phyloP scores from a whole-genome alignment of 2,113 vertebrate species.

The Upupa epops region DNA sequence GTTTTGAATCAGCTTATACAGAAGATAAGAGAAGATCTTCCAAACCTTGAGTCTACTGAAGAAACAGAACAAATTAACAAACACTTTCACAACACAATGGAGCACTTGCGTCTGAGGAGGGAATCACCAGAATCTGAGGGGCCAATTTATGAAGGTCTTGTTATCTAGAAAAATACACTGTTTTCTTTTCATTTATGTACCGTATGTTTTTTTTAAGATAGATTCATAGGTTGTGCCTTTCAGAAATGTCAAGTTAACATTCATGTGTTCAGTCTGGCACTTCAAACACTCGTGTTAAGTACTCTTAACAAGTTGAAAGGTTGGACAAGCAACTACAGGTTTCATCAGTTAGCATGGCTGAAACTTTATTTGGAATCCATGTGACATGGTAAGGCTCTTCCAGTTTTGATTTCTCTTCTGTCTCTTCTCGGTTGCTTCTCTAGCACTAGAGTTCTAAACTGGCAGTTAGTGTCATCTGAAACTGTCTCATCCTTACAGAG shows the following conservation, averaged over 20 bases:
- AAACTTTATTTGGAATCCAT: constrained; percentile 60
- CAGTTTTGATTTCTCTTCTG: constrained; percentile 47
- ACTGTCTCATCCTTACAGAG: constrained; percentile 48
- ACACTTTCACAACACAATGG: constrained; percentile 98
- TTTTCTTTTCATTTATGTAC: constrained; percentile 52
- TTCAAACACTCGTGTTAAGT: constrained; percentile 68
- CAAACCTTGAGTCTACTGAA: constrained; percentile 95
- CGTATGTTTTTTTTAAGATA: constrained; percentile 51
- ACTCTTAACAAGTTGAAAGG: constrained; percentile 68
- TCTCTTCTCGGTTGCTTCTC: constrained; percentile 65
- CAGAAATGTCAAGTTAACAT: constrained; percentile 75
- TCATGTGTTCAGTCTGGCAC: constrained; percentile 70
- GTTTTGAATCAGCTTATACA: constrained; percentile 98
- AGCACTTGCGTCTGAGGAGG: constrained; percentile 93
- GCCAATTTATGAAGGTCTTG: constrained; percentile 93
- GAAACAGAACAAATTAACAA: constrained; percentile 99
- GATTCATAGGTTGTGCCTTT: constrained; percentile 81
- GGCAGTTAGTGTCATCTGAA: constrained; percentile 60
- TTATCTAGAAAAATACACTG: constrained; percentile 61
- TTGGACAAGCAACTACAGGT: constrained; percentile 61
- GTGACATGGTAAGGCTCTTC: constrained; percentile 44
- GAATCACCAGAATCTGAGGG: constrained; percentile 94
- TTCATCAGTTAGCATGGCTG: constrained; percentile 69
- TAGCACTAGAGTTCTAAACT: constrained; percentile 69
- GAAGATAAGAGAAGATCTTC: constrained; percentile 97